Evolutionary conservation across 2,888 invertebrate genomes (phyloP), one percentile per base, ranked within the genome.

Genomic region (Merodon equestris): DNA sequence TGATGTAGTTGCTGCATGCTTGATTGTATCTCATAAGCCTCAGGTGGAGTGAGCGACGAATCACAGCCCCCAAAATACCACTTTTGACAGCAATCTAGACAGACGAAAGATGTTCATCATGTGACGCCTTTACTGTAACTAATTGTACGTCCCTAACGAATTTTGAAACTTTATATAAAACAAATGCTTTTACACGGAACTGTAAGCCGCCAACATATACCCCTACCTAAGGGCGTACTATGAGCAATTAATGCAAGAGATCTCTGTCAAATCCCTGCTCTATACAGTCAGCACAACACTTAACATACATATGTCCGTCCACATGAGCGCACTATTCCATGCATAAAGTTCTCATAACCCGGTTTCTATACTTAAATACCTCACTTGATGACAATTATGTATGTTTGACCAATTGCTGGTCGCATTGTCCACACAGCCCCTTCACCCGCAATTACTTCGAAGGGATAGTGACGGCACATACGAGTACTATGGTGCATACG

Each of bases 331-430:
- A n/a, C n/a, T n/a, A n/a, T n/a, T n/a, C 27, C 44, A 48, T 42
- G 48, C 51, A 57, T 40, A 40, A 12, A 79, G 68, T 79, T 74
- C 79, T 74, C 79, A 79, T 79, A 79, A 74, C 79, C 79, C 74
- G 79, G 70, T 79, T 79, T 68, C 74, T 47, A 48, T 44, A 51
- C 58, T 72, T 53, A 77, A 73, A 68, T 64, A 44, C 68, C 61
- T 70, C 48, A 58, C 40, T 40, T 74, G 44, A 40, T 58, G 68
- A 14, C 54, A 79, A 79, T 79, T 74, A 70, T 54, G 63, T 60
- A 70, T 60, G 54, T 54, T 74, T 70, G 74, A 61, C 51, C 44
- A 50, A n/a, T n/a, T n/a, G 57, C 40, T 77, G 51, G 68, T 7
- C 27, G 7, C 27, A 27, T 27, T 27, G 27, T 27, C 27, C 7